Conservation (phyloP, 2,113 vertebrate species). For the Sylvia atricapilla region DNA sequence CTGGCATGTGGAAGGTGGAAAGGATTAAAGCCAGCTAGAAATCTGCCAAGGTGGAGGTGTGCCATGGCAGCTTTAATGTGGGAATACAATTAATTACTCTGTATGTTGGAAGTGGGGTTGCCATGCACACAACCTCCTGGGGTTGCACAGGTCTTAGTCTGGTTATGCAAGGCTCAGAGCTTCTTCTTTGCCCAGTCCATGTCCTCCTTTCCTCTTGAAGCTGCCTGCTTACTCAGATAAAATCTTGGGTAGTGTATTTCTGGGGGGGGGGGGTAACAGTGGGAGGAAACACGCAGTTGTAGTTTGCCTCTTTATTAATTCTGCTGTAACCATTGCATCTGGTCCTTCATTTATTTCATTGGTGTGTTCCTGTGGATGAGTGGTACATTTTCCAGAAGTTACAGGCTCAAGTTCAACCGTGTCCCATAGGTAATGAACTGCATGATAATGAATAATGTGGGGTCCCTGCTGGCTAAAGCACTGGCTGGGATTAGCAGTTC, state of each 20-base stretch:
- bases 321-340: background rate
- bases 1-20: background rate
- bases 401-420: background rate
- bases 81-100: constrained; percentile 10
- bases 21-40: constrained; percentile 23
- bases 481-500: background rate
- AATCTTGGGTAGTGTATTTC: background rate
- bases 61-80: background rate
- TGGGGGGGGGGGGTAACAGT: background rate
- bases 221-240: background rate
- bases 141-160: background rate
- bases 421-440: background rate
- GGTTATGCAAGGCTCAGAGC: background rate
- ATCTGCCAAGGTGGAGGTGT: constrained; percentile 40
- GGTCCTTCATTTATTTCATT: background rate
- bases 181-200: background rate
- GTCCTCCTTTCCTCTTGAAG: background rate
- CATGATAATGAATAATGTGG: background rate
- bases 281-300: background rate
- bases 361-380: background rate
- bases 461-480: background rate
- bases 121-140: background rate
- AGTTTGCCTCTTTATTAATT: background rate
- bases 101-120: background rate
- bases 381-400: background rate